phyloP scores from a whole-genome alignment of 2,888 invertebrate genomes.

The Endotricha flammealis region DNA sequence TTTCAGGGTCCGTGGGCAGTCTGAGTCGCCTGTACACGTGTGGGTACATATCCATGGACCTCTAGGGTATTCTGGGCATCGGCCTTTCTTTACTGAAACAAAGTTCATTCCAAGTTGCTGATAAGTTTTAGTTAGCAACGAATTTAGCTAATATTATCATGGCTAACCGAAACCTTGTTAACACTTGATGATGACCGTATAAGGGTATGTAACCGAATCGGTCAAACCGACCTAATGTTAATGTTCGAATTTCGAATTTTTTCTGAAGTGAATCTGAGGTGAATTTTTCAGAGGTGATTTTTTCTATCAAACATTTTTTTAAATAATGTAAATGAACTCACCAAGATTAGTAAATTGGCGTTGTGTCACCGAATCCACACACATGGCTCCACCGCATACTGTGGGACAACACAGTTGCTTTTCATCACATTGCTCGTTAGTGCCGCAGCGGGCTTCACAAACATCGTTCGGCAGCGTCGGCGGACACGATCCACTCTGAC shows the following conservation, averaged over 20 bases:
- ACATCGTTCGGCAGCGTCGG: constrained; percentile 70
- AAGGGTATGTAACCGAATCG: too few relatives aligned
- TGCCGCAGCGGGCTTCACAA: constrained; percentile 63
- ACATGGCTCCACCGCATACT: constrained; percentile 65
- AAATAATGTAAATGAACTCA: constrained; percentile 26
- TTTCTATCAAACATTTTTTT: too few relatives aligned
- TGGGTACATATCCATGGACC: constrained; percentile 77
- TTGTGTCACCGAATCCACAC: constrained; percentile 61
- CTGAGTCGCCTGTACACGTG: constrained; percentile 72
- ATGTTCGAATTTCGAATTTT: too few relatives aligned
- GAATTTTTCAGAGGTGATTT: too few relatives aligned
- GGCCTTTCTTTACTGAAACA: constrained; percentile 70
- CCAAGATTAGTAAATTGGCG: constrained; percentile 53
- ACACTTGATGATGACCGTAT: too few relatives aligned
- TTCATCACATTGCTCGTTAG: constrained; percentile 44
- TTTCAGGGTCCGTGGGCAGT: constrained; percentile 70
- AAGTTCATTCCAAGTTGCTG: too few relatives aligned
- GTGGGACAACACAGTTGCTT: constrained; percentile 68
- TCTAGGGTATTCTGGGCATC: constrained; percentile 65
- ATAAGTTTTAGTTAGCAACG: too few relatives aligned
- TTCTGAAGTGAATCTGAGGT: too few relatives aligned
- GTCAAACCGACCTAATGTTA: too few relatives aligned
- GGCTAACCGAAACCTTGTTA: too few relatives aligned
- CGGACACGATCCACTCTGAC: constrained; percentile 67
- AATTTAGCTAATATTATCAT: too few relatives aligned